Percentiles rank a stretch among this genome's conserved stretches.
These are phyloP conservation scores for Conchocele bisecta DNA, from an alignment of 2,888 invertebrate species.

Conservation along the genomic window DNA sequence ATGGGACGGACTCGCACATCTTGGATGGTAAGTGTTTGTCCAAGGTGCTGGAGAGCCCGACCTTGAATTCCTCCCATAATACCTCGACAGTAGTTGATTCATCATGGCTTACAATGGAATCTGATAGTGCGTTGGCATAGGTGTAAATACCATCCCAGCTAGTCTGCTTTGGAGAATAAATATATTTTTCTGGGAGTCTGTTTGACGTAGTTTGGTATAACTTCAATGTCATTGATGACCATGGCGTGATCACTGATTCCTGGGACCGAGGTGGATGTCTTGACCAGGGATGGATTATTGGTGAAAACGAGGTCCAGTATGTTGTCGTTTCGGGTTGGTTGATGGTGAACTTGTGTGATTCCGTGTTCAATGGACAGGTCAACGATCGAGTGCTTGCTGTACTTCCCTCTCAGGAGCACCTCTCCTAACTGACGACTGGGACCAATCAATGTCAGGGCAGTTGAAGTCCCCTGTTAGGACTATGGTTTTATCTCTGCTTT, in stretches of 20 bases:
- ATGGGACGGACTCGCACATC: conserved; percentile 11
- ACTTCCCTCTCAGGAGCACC: conserved; percentile 26
- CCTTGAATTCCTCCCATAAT: background rate
- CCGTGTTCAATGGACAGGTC: conserved; percentile 28
- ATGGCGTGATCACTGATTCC: conserved; percentile 46
- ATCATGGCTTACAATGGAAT: background rate
- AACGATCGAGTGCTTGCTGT: conserved; percentile 34
- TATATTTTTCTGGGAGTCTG: conserved; percentile 14
- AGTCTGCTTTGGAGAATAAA: conserved; percentile 14
- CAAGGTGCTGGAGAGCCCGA: background rate
- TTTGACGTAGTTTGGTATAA: conserved; percentile 7
- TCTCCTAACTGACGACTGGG: background rate
- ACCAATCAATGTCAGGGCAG: conserved; percentile 43
- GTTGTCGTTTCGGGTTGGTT: conserved; percentile 35
- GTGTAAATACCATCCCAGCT: conserved; percentile 14
- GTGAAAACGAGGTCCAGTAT: conserved; percentile 43
- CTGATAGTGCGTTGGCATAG: background rate
- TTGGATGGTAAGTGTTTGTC: conserved; percentile 11
- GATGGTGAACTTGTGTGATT: conserved; percentile 36
- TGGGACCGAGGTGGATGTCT: conserved; percentile 28
- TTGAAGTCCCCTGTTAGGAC: conserved; percentile 41
- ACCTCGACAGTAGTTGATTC: background rate
- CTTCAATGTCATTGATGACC: conserved; percentile 34
- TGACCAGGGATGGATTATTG: conserved; percentile 40
- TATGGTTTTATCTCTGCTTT: no score